phyloP scores from a whole-genome alignment of 1,140 invertebrate genomes.

The Colletes latitarsis region DNA sequence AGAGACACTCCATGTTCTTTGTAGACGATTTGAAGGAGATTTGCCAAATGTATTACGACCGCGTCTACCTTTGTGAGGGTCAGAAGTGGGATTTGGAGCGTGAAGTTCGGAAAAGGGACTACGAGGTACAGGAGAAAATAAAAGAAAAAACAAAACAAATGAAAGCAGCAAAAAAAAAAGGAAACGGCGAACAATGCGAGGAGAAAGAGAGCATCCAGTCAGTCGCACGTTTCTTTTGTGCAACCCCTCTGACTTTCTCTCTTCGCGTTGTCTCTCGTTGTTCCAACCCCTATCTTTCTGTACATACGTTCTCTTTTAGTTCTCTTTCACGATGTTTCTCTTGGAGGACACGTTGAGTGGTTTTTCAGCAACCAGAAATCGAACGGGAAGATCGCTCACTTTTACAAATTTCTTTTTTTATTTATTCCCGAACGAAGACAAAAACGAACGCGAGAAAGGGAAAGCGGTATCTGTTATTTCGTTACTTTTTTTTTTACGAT shows the following conservation, averaged over 20 bases:
- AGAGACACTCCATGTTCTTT: constrained; percentile 80
- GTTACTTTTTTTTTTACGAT: not conserved
- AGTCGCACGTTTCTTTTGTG: constrained; percentile 53
- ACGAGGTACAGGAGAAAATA: constrained; percentile 89
- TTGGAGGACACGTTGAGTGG: constrained; percentile 51
- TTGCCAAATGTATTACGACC: constrained; percentile 97
- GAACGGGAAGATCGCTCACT: not conserved
- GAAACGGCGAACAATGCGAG: constrained; percentile 56
- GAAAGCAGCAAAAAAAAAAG: not conserved
- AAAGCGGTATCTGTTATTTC: not conserved
- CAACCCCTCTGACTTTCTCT: constrained; percentile 58
- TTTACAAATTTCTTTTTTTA: not conserved
- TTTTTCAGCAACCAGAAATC: constrained; percentile 20
- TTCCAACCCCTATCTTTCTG: constrained; percentile 49
- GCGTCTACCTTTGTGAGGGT: constrained; percentile 97
- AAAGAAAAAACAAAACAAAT: constrained; percentile 15
- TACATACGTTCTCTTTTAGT: constrained; percentile 56
- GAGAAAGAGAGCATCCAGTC: constrained; percentile 46
- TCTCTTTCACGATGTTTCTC: constrained; percentile 60
- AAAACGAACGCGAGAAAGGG: not conserved
- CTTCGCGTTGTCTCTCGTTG: constrained; percentile 58
- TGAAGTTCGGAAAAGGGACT: constrained; percentile 98
- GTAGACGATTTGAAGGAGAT: constrained; percentile 92
- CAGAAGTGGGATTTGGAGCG: constrained; percentile 99
- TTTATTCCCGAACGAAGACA: not conserved